Conservation (phyloP, 2,888 invertebrate genomes). For the Uropetala carovei region DNA sequence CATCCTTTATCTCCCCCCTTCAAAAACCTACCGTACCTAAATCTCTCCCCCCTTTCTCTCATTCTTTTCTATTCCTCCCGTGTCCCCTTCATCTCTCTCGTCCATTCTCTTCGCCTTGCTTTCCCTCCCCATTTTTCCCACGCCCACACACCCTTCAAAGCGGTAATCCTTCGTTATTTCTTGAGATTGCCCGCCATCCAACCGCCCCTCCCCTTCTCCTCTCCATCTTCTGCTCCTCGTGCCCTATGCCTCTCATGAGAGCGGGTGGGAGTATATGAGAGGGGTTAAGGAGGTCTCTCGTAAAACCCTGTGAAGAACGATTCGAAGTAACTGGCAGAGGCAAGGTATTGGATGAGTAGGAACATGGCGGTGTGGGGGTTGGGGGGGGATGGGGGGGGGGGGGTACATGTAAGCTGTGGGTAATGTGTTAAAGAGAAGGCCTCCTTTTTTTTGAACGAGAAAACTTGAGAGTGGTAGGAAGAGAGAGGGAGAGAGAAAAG, state of each 20-base stretch:
- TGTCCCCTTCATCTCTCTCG: background rate
- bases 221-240: background rate
- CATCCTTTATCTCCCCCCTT: background rate
- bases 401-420: background rate
- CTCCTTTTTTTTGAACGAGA: background rate
- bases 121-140: conserved; percentile 42
- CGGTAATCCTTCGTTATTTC: conserved; percentile 59
- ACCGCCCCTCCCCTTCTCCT: background rate
- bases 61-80: background rate
- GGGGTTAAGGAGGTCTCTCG: background rate
- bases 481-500: background rate
- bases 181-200: conserved; percentile 20
- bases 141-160: conserved; percentile 24
- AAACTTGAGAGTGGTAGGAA: background rate
- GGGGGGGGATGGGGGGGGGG: background rate
- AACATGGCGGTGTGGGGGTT: background rate
- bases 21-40: background rate
- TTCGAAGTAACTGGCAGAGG: background rate
- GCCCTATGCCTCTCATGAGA: background rate
- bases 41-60: background rate
- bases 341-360: background rate
- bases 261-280: background rate
- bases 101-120: background rate
- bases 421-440: background rate
- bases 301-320: background rate